Conservation (phyloP, 2,113 vertebrate genomes). For the Daphoenositta chrysoptera region DNA sequence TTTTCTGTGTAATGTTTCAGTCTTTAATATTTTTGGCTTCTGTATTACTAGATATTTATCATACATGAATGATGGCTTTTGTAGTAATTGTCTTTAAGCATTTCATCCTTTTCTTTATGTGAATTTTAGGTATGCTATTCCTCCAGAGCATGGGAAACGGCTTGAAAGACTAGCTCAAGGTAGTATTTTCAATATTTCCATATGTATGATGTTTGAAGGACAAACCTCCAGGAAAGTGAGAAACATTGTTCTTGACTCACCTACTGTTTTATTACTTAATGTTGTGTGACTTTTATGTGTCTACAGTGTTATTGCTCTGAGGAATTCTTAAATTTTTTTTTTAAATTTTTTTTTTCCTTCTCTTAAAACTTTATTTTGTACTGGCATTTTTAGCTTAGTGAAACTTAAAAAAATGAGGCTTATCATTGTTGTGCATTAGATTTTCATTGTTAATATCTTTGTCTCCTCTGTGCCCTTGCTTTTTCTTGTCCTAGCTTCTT, state of each 20-base stretch:
- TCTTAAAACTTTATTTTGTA: neutral
- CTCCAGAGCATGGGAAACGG: slow-evolving; percentile 93
- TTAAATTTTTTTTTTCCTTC: neutral
- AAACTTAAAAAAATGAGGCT: neutral
- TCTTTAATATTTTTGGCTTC: neutral
- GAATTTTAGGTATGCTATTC: slow-evolving; percentile 89
- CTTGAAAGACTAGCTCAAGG: slow-evolving; percentile 95
- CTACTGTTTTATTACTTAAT: neutral
- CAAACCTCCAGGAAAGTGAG: neutral
- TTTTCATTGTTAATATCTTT: neutral
- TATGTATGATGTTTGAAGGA: neutral
- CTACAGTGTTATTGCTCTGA: neutral
- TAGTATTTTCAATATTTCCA: slow-evolving; percentile 59
- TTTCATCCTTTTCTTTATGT: slow-evolving; percentile 43
- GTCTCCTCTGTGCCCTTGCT: neutral
- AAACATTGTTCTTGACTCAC: neutral
- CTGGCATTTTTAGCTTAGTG: neutral
- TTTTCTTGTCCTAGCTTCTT: neutral
- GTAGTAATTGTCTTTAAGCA: neutral
- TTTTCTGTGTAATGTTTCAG: neutral
- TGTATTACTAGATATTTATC: neutral
- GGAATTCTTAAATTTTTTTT: neutral
- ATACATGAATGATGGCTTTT: neutral
- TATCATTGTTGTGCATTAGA: neutral
- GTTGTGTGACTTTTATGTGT: neutral